These are phyloP conservation scores for Pelodytes ibericus DNA, from an alignment of 2,797 vertebrate species.

Conservation along the genomic window DNA sequence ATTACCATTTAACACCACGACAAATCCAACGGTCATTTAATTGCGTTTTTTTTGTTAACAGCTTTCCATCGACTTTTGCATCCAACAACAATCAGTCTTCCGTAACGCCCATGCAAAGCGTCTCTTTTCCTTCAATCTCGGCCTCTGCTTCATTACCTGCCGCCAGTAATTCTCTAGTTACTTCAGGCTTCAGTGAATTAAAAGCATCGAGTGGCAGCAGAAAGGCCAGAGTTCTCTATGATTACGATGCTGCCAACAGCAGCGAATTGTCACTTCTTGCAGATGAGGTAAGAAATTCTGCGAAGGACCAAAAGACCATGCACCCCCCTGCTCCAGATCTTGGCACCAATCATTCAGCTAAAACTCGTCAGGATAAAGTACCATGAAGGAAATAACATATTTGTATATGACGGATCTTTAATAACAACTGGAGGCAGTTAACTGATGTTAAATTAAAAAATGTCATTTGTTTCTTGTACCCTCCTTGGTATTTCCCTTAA, in stretches of 20 bases:
- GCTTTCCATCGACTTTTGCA: slow-evolving; percentile 91
- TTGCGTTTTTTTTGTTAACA: slow-evolving; percentile 64
- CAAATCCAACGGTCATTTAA: background rate
- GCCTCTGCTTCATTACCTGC: slow-evolving; percentile 80
- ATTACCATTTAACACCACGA: background rate
- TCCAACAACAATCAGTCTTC: slow-evolving; percentile 93
- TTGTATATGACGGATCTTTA: no score
- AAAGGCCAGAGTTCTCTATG: slow-evolving; percentile 95
- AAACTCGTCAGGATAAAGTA: no score
- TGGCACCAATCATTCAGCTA: no score
- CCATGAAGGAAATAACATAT: no score
- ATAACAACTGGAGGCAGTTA: no score
- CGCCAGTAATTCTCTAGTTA: slow-evolving; percentile 69
- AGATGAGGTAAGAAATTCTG: slow-evolving; percentile 84
- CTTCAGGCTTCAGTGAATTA: slow-evolving; percentile 84
- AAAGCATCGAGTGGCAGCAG: slow-evolving; percentile 85
- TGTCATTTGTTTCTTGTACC: no score
- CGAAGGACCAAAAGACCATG: background rate
- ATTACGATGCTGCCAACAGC: slow-evolving; percentile 97
- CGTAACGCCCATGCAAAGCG: slow-evolving; percentile 71
- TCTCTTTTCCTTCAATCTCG: slow-evolving; percentile 80
- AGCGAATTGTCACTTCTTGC: slow-evolving; percentile 95
- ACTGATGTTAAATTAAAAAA: no score
- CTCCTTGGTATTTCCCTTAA: no score
- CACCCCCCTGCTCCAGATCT: background rate